Conservation (phyloP, 2,888 invertebrate genomes). For the Lutraria lutraria region DNA sequence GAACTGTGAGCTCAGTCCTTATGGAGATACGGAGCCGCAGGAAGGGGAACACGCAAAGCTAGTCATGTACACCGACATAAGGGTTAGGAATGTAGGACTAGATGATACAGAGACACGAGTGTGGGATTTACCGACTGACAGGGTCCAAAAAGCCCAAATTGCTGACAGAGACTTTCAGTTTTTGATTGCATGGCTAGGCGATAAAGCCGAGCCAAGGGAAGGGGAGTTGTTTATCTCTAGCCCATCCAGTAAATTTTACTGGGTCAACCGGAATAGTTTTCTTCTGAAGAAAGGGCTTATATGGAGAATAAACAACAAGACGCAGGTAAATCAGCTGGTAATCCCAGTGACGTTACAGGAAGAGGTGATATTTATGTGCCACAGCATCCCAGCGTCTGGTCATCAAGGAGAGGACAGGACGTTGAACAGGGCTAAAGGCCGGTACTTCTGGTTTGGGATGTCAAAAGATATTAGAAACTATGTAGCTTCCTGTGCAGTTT, state of each 20-base stretch:
- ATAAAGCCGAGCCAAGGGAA: not conserved
- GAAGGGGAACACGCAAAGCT: not conserved
- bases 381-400: constrained; percentile 51
- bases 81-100: not conserved
- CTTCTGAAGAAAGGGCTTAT: not conserved
- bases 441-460: constrained; percentile 52
- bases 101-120: not conserved
- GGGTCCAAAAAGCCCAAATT: not conserved
- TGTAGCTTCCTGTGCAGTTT: constrained; percentile 26
- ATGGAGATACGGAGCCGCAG: not conserved
- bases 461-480: constrained; percentile 5
- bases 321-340: not conserved
- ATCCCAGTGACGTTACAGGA: no score
- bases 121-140: not conserved
- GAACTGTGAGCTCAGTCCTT: not conserved
- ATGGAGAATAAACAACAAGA: not conserved
- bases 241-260: constrained; percentile 24
- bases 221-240: not conserved
- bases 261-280: constrained; percentile 29
- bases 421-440: constrained; percentile 1
- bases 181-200: not conserved
- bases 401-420: constrained; percentile 59
- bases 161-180: not conserved
- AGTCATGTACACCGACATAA: not conserved
- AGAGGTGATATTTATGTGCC: constrained; percentile 19